phyloP scores from a whole-genome alignment of 1,140 invertebrate species.

The Brachionus calyciflorus region DNA sequence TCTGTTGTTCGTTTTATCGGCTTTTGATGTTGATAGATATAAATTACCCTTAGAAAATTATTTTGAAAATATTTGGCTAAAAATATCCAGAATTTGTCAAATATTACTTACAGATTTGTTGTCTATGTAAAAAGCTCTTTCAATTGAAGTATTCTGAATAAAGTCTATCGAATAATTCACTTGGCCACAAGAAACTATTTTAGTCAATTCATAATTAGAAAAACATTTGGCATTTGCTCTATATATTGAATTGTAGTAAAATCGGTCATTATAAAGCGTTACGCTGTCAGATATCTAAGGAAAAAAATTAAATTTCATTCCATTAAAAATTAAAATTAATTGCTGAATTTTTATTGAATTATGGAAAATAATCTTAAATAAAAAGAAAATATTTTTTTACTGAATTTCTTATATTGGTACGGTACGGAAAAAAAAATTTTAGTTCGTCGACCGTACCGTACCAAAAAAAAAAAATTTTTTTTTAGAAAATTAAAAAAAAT shows the following conservation, averaged over 20 bases:
- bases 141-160: background rate
- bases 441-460: too few relatives aligned
- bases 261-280: background rate
- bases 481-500: too few relatives aligned
- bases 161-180: slow-evolving; percentile 7
- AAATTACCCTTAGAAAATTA: background rate
- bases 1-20: background rate
- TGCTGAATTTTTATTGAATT: too few relatives aligned
- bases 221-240: background rate
- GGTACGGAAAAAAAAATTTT: too few relatives aligned
- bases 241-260: slow-evolving; percentile 11
- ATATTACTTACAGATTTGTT: slow-evolving; percentile 15
- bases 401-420: too few relatives aligned
- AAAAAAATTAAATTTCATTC: too few relatives aligned
- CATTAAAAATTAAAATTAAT: too few relatives aligned
- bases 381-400: too few relatives aligned
- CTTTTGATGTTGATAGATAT: slow-evolving; percentile 10
- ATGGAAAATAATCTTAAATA: too few relatives aligned
- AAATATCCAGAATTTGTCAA: background rate
- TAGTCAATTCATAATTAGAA: background rate
- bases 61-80: too few relatives aligned
- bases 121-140: background rate
- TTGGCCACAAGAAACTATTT: background rate
- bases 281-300: background rate
- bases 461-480: too few relatives aligned